A percentile compares a stretch with the other conserved stretches of the same genome.
Evolutionary conservation across 2,797 vertebrate genomes (phyloP).

Genomic region (Ctenopoma kingsleyae): DNA sequence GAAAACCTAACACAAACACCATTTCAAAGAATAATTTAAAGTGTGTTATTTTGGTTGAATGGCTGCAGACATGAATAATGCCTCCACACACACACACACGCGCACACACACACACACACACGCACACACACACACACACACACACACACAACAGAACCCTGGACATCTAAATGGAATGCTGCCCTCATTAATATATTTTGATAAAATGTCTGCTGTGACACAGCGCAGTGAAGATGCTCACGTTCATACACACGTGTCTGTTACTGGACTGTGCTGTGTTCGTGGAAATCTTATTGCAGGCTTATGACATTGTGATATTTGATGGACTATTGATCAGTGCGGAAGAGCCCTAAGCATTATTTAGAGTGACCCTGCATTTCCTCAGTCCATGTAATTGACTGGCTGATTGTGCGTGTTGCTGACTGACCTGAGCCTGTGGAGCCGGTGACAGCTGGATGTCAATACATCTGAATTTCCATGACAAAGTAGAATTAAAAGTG

Average conservation of each 20-base stretch:
- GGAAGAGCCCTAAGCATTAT: conserved; percentile 8
- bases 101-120: too few species aligned
- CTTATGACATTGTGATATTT: conserved; percentile 16
- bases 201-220: not conserved
- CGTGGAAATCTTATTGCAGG: not conserved
- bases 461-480: conserved; percentile 68
- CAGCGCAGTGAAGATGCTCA: conserved; percentile 13
- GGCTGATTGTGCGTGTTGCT: conserved; percentile 8
- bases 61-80: not conserved
- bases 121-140: too few species aligned
- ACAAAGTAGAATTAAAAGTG: conserved; percentile 38
- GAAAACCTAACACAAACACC: conserved; percentile 84
- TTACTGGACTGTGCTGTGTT: not conserved
- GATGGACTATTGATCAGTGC: conserved; percentile 18
- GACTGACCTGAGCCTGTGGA: not conserved
- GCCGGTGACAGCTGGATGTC: conserved; percentile 35
- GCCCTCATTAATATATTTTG: not conserved
- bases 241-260: not conserved
- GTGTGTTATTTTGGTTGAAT: not conserved
- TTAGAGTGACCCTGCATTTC: conserved; percentile 11
- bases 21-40: conserved; percentile 1
- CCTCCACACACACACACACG: too few species aligned
- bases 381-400: conserved; percentile 12
- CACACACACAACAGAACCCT: not conserved
- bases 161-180: not conserved